Base-by-base conservation (phyloP, 2,888 invertebrate genomes). In the Gisinianus flammeolus region DNA sequence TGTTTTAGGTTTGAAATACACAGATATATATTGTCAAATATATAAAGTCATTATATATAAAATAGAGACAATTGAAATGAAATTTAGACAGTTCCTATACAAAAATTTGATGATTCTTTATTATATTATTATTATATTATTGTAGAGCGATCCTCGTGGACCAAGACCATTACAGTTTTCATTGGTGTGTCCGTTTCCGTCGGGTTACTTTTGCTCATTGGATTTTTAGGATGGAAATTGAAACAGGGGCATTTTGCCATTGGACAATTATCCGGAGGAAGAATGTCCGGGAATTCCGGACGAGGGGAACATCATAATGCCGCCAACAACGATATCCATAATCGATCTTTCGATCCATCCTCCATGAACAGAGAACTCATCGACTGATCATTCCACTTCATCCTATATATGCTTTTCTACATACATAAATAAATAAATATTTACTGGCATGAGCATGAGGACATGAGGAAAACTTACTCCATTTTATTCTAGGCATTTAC, bases 1-100 rank as follows among this genome's bases (percentile, higher is more conserved):
- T 2, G 68, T 68, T 35, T 19, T 33, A 22, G 68, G 68, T 68
- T n/a, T n/a, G n/a, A n/a, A n/a, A n/a, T n/a, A n/a, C n/a, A n/a
- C n/a, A n/a, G n/a, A n/a, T n/a, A n/a, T n/a, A n/a, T n/a, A n/a
- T n/a, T n/a, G n/a, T n/a, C n/a, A n/a, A n/a, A n/a, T n/a, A n/a
- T n/a, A n/a, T n/a, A n/a, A n/a, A n/a, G n/a, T n/a, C n/a, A n/a
- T n/a, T n/a, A n/a, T n/a, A n/a, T n/a, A n/a, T n/a, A n/a, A n/a
- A n/a, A n/a, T n/a, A n/a, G n/a, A n/a, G n/a, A 12, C 35, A 35
- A 5, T 35, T 8, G 12, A 35, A 35, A 35, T 35, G 35, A 35
- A 35, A n/a, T n/a, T n/a, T n/a, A n/a, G n/a, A n/a, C n/a, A n/a
- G n/a, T n/a, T 6, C 5, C 4, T 56, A n/a, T 56, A 6, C 3